Evolutionary conservation across 2,113 vertebrate genomes (phyloP).

Genomic region (Nesogale talazaci): DNA sequence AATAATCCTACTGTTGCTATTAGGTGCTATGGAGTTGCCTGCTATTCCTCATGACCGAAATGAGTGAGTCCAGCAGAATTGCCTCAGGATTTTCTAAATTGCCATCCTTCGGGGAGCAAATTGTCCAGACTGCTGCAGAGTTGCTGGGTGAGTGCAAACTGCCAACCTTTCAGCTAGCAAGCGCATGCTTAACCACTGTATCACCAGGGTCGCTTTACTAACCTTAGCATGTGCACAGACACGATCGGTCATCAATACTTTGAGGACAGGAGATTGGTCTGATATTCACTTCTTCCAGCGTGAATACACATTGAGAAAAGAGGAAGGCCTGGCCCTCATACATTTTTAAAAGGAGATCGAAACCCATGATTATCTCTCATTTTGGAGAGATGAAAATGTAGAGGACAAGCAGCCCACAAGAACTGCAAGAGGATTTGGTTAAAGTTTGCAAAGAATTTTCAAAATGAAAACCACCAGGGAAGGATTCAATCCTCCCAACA

Average conservation of each 20-base stretch:
- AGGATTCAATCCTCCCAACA: not conserved
- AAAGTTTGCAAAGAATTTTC: not conserved
- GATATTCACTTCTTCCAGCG: not conserved
- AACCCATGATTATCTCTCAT: not conserved
- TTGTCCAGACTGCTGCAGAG: not conserved
- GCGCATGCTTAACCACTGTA: not conserved
- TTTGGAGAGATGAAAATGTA: not conserved
- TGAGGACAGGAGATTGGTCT: not conserved
- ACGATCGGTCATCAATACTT: not conserved
- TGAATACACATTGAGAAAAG: not conserved
- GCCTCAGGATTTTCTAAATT: not conserved
- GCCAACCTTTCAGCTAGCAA: not conserved
- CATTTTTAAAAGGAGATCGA: not conserved
- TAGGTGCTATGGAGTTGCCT: not conserved
- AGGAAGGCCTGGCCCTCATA: not conserved
- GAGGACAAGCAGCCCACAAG: not conserved
- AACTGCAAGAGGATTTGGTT: not conserved
- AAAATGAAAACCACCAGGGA: conserved; percentile 23
- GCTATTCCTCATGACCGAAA: not conserved
- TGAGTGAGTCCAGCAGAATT: not conserved
- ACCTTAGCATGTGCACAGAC: not conserved
- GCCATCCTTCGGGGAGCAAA: not conserved
- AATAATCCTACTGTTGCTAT: not conserved
- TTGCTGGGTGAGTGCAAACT: not conserved
- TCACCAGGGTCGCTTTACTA: not conserved